Conservation (phyloP, 2,888 invertebrate species). For the Hydropsyche betteni region DNA sequence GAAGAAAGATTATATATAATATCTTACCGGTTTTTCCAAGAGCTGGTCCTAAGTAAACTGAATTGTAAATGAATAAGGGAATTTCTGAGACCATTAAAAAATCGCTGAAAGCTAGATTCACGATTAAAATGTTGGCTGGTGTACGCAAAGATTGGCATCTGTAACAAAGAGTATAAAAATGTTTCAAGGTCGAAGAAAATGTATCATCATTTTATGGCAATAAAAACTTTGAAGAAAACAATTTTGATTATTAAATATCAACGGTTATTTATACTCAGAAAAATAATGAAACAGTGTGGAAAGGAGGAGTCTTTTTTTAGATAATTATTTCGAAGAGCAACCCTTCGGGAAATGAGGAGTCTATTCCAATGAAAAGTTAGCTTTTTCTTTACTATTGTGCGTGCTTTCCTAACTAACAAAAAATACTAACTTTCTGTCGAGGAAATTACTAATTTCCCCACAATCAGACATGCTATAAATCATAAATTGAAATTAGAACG, state of each 20-base stretch:
- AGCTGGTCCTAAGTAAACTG: constrained; percentile 76
- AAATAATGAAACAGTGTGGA: too few relatives aligned
- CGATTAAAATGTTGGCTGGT: constrained; percentile 77
- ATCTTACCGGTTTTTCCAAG: constrained; percentile 72
- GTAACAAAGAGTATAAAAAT: constrained; percentile 54
- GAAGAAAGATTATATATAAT: neutral
- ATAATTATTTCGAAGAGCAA: constrained; percentile 20
- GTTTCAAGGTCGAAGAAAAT: too few relatives aligned
- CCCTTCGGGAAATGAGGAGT: constrained; percentile 13
- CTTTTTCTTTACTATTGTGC: neutral
- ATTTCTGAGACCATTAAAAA: constrained; percentile 76
- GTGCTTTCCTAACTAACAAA: neutral
- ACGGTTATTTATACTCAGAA: too few relatives aligned
- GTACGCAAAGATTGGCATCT: constrained; percentile 78
- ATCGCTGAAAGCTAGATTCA: constrained; percentile 80
- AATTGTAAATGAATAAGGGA: constrained; percentile 79
- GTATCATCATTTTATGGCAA: too few relatives aligned
- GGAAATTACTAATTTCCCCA: too few relatives aligned
- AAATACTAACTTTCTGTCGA: neutral
- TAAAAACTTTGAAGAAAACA: too few relatives aligned
- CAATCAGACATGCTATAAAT: too few relatives aligned
- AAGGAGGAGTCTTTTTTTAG: neutral
- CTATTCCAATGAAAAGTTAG: neutral
- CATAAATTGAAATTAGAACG: too few relatives aligned
- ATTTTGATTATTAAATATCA: too few relatives aligned